Conservation (phyloP, 2,113 vertebrate genomes). For the Corythoichthys haematopterus region DNA sequence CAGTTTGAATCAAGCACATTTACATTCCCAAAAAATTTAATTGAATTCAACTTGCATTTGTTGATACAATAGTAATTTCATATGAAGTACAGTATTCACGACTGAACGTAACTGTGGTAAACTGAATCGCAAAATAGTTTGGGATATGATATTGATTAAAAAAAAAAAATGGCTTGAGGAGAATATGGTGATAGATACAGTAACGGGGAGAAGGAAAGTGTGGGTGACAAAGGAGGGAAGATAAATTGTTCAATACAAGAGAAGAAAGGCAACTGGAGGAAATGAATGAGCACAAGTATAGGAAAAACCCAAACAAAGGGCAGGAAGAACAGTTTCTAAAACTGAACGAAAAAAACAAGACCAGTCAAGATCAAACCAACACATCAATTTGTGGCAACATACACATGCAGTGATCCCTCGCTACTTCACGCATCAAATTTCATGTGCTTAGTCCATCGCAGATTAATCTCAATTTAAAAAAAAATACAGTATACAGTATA, state of each 20-base stretch:
- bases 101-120: background rate
- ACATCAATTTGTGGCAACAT: background rate
- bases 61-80: background rate
- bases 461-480: no score
- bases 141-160: no score
- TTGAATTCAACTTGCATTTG: background rate
- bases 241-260: background rate
- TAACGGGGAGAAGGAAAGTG: background rate
- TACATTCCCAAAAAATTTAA: background rate
- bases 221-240: background rate
- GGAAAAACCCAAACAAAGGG: slow-evolving; percentile 13
- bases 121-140: no score
- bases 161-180: background rate
- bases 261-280: background rate
- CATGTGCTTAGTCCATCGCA: no score
- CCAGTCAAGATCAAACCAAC: slow-evolving; percentile 9
- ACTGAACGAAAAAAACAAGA: background rate
- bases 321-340: slow-evolving; percentile 5
- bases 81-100: background rate
- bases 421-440: background rate
- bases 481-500: no score
- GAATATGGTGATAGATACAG: background rate
- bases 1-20: background rate
- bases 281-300: slow-evolving; percentile 4
- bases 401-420: no score